Percentiles rank a stretch among this genome's conserved stretches.
Evolutionary conservation across 2,797 vertebrate genomes (phyloP).

Genomic region (Falco naumanni): DNA sequence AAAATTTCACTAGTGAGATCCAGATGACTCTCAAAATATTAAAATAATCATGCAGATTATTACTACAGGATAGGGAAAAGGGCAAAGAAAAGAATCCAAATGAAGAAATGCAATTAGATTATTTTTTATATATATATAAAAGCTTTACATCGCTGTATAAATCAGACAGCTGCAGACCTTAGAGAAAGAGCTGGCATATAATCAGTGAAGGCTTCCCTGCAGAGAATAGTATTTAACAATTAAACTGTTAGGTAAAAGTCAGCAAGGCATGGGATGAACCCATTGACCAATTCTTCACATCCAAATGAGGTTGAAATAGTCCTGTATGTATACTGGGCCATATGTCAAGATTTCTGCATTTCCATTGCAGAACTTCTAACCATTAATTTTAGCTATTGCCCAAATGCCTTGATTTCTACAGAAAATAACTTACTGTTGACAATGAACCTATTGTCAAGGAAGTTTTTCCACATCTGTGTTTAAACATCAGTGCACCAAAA

Average conservation of each 20-base stretch:
- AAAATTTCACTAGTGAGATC: neutral
- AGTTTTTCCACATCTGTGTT: neutral
- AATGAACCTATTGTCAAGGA: accelerated
- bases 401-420: neutral
- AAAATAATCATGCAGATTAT: neutral
- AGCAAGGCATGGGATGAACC: neutral
- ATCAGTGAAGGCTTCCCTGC: neutral
- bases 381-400: neutral
- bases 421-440: neutral
- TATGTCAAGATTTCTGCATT: neutral
- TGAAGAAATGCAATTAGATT: neutral
- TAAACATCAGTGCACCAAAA: neutral
- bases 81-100: neutral
- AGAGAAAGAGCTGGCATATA: neutral
- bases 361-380: neutral
- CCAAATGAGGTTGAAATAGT: neutral
- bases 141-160: neutral
- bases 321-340: neutral
- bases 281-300: neutral
- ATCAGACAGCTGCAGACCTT: neutral
- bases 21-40: neutral
- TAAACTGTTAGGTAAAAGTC: neutral
- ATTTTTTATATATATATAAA: neutral
- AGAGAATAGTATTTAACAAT: neutral
- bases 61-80: neutral